Evolutionary conservation across 2,888 invertebrate species (phyloP).

Genomic region (Gastrophysa polygoni): DNA sequence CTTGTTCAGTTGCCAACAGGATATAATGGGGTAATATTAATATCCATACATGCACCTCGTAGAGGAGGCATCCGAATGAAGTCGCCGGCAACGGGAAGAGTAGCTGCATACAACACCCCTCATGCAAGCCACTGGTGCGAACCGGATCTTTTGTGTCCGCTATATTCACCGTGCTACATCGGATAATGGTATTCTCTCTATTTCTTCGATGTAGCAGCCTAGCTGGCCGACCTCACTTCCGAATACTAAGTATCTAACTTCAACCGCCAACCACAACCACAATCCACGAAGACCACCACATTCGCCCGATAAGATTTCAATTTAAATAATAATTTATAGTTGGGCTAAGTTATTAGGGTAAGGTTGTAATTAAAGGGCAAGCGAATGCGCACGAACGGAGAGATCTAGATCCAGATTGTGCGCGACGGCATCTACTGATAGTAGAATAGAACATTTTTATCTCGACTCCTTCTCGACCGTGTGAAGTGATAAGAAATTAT

Average conservation of each 20-base stretch:
- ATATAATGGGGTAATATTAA: too few species aligned
- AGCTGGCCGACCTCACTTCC: conserved; percentile 29
- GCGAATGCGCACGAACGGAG: conserved; percentile 15
- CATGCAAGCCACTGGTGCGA: too few species aligned
- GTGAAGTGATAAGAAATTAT: neutral
- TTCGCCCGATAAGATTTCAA: conserved; percentile 52
- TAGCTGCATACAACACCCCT: too few species aligned
- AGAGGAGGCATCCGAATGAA: too few species aligned
- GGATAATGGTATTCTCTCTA: conserved; percentile 18
- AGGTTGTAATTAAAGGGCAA: conserved; percentile 21
- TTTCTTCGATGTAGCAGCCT: conserved; percentile 17
- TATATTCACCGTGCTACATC: too few species aligned
- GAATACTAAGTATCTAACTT: conserved; percentile 39
- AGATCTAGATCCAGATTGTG: conserved; percentile 9
- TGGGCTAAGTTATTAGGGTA: conserved; percentile 27
- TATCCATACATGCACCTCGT: too few species aligned
- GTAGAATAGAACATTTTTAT: neutral
- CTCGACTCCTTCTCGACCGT: neutral
- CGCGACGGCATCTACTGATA: too few species aligned
- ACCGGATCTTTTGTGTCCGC: too few species aligned
- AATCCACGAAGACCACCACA: conserved; percentile 41
- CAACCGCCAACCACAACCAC: conserved; percentile 44
- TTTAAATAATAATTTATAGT: conserved; percentile 49
- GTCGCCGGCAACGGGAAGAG: too few species aligned
- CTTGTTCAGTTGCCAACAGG: too few species aligned